These are phyloP conservation scores for Drosophila littoralis DNA, from an alignment of 1,140 invertebrate genomes.

Conservation along the genomic window DNA sequence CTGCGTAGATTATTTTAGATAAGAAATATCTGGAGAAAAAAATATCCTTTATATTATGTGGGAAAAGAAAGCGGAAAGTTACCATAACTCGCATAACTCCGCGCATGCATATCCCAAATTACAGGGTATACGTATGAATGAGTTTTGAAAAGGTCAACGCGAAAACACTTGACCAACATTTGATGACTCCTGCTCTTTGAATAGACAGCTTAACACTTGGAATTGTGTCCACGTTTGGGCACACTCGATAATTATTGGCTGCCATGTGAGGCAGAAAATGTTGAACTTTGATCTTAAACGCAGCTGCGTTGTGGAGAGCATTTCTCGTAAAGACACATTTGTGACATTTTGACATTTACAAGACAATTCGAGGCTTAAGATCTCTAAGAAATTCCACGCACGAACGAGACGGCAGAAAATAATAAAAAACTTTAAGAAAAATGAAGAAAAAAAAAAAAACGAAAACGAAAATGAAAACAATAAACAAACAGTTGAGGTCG, in stretches of 20 bases:
- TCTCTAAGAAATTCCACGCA: conserved; percentile 33
- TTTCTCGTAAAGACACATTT: background rate
- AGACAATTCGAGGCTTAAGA: conserved; percentile 9
- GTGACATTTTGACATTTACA: conserved; percentile 3
- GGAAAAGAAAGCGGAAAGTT: no score
- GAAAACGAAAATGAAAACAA: conserved; percentile 24
- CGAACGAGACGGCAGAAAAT: conserved; percentile 17
- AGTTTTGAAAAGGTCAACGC: conserved; percentile 18
- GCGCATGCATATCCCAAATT: background rate
- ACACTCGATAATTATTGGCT: conserved; percentile 10
- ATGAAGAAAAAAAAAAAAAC: conserved; percentile 24
- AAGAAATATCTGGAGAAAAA: no score
- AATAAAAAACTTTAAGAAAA: conserved; percentile 8
- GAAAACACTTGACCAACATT: conserved; percentile 41
- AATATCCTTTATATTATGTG: no score
- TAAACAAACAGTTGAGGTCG: conserved; percentile 57
- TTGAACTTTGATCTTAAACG: conserved; percentile 34
- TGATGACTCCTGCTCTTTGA: conserved; percentile 2
- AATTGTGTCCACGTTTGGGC: background rate
- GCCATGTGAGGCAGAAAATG: background rate
- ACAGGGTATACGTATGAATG: conserved; percentile 28
- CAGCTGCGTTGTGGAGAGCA: conserved; percentile 7
- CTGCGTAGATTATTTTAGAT: no score
- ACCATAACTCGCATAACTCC: no score
- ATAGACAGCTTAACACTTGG: background rate